Evolutionary conservation across 2,797 vertebrate genomes (phyloP), one percentile per base, ranked within the genome.

Genomic region (Allobates femoralis): DNA sequence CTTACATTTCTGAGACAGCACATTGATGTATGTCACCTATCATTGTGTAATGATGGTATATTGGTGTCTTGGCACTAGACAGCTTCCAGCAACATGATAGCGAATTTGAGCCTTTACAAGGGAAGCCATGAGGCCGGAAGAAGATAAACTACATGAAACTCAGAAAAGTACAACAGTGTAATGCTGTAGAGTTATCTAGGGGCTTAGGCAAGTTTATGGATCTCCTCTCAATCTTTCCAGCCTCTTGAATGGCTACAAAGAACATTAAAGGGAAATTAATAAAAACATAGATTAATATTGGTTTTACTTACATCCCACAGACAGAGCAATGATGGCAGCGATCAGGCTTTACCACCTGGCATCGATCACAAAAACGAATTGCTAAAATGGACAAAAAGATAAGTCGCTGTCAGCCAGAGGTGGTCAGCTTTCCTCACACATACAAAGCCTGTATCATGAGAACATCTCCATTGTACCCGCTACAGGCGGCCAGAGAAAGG

Each of bases 301-400:
- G 8, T 8, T 78, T n/a, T n/a, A 97, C 98, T 97, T 95, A 99
- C 98, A 95, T 94, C 91, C 98, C 96, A 94, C 98, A 99, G 62
- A 99, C 96, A 0, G 98, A 99, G 89, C 98, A 99, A 84, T 99
- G 98, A 92, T 99, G 98, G 92, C 97, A 99, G 73, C 98, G 98
- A 88, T 99, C 98, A 30, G 98, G 98, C 92, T 99, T 99, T 93
- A 99, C 95, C 46, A 99, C 95, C 92, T 98, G 97, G 94, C 98
- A 99, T 87, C 96, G 95, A 89, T 99, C 98, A 91, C 98, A 99
- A 93, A 99, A 99, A 88, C 98, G 96, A 91, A 98, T 95, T 91
- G 97, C 98, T 99, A 90, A 89, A 37, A 71, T 3, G 58, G 23
- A 56, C 11, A 81, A 19, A 3, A 32, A 32, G 7, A 56, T 4